Evolutionary conservation across 2,888 invertebrate species (phyloP).

Genomic region (Rotaria socialis): DNA sequence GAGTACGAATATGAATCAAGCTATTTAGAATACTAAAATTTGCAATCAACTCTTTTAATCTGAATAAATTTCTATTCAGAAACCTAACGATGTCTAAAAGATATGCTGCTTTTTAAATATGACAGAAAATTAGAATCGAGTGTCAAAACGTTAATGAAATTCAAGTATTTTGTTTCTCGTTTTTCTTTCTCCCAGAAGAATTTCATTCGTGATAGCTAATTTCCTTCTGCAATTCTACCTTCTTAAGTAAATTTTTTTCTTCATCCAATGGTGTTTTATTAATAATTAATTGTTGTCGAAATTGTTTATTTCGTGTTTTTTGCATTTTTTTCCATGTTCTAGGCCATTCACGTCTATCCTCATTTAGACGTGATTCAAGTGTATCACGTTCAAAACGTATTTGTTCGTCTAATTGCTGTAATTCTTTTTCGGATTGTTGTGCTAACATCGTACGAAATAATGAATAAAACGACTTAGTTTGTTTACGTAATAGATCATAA

Average conservation of each 20-base stretch:
- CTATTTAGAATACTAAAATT: too few species aligned
- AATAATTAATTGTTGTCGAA: constrained; percentile 32
- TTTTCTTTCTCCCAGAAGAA: too few species aligned
- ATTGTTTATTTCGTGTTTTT: constrained; percentile 33
- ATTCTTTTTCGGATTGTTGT: constrained; percentile 32
- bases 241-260: constrained; percentile 10
- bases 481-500: constrained; percentile 33
- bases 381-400: constrained; percentile 12
- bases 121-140: too few species aligned
- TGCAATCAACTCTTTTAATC: too few species aligned
- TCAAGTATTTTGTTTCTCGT: too few species aligned
- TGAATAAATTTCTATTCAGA: too few species aligned
- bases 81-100: too few species aligned
- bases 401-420: constrained; percentile 35
- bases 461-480: constrained; percentile 31
- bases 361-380: not conserved
- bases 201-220: too few species aligned
- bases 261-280: constrained; percentile 26
- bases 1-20: too few species aligned
- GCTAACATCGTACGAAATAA: constrained; percentile 33
- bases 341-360: constrained; percentile 23
- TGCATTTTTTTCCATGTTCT: constrained; percentile 36
- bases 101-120: too few species aligned
- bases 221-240: not conserved
- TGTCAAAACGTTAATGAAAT: too few species aligned